Conservation (phyloP, 92 coral and sea anemone genomes). For the Meandrina meandrites region DNA sequence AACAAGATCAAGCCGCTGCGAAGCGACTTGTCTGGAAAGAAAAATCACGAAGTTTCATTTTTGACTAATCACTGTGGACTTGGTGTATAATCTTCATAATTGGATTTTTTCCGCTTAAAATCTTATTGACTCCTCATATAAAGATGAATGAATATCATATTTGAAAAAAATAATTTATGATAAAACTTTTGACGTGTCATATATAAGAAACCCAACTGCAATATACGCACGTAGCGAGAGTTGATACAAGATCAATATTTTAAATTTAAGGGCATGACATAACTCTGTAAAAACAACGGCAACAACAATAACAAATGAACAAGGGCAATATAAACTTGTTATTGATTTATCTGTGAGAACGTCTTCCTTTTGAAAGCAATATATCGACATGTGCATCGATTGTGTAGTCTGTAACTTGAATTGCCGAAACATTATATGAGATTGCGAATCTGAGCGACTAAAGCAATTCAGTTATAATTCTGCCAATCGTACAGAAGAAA, state of each 20-base stretch:
- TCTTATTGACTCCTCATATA: not conserved
- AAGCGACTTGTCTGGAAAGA: not conserved
- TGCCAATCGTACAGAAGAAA: no score
- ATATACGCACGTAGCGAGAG: not conserved
- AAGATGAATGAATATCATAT: no score
- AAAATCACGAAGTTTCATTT: conserved; percentile 11
- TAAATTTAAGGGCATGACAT: not conserved
- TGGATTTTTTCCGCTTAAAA: not conserved
- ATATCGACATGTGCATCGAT: not conserved
- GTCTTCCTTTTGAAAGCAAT: not conserved
- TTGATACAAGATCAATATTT: not conserved
- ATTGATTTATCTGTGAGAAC: not conserved
- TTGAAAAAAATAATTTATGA: no score
- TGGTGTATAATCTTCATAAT: not conserved
- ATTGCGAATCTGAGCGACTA: not conserved
- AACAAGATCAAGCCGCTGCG: not conserved
- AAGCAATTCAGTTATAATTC: no score
- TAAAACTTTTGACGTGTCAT: not conserved
- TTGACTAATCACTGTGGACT: not conserved
- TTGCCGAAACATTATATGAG: not conserved
- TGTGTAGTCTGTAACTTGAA: not conserved
- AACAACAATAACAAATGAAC: not conserved
- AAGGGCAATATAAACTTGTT: no score
- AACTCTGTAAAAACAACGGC: not conserved
- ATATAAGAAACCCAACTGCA: not conserved